phyloP scores from a whole-genome alignment of 2,797 vertebrate genomes.

The Malurus leucopterus region DNA sequence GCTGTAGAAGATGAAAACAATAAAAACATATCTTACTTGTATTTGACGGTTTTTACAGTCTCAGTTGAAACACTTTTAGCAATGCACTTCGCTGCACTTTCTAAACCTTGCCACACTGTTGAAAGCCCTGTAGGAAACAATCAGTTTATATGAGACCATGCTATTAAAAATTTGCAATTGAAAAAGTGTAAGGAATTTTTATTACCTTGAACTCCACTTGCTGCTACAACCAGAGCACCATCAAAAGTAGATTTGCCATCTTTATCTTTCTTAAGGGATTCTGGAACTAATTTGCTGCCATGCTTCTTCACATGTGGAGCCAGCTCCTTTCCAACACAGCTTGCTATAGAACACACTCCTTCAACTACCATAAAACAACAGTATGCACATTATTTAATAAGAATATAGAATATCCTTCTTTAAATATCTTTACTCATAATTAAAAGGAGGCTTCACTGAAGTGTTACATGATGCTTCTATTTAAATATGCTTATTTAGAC shows the following conservation, averaged over 20 bases:
- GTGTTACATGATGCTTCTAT: neutral
- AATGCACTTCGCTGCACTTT: slow-evolving; percentile 90
- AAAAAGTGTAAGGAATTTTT: neutral
- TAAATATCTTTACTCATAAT: neutral
- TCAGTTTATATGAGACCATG: neutral
- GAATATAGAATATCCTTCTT: neutral
- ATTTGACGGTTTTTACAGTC: slow-evolving; percentile 91
- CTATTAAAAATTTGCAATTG: neutral
- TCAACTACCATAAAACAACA: slow-evolving; percentile 79
- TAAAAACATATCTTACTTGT: slow-evolving; percentile 83
- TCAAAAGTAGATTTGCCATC: slow-evolving; percentile 90
- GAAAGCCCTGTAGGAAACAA: slow-evolving; percentile 84
- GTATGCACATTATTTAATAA: neutral
- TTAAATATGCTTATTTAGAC: neutral
- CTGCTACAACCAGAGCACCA: slow-evolving; percentile 93
- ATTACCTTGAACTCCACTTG: slow-evolving; percentile 94
- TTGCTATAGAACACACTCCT: slow-evolving; percentile 88
- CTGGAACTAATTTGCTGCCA: slow-evolving; percentile 91
- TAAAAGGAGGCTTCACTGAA: neutral
- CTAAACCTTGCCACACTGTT: slow-evolving; percentile 95
- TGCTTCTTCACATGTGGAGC: slow-evolving; percentile 96
- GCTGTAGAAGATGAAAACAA: neutral
- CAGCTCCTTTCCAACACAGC: slow-evolving; percentile 87
- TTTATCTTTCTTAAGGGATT: slow-evolving; percentile 92
- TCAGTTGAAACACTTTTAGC: slow-evolving; percentile 88